A percentile compares a stretch with the other conserved stretches of the same genome.
These are phyloP conservation scores for Amphipyra tragopoginis DNA, from an alignment of 2,888 invertebrate genomes.

Conservation along the genomic window DNA sequence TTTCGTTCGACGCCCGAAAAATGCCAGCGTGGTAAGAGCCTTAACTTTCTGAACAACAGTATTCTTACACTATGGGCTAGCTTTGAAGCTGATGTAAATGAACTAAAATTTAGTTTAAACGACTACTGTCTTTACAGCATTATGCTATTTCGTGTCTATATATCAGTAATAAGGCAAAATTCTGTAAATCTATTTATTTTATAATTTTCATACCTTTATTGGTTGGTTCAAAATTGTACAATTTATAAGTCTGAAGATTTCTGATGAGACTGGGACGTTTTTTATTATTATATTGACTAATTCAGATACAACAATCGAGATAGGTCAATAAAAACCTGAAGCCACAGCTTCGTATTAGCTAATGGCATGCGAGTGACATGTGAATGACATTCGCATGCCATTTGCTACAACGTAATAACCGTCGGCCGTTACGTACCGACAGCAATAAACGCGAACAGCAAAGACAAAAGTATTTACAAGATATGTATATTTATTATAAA, in stretches of 20 bases:
- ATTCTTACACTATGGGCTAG: conserved; percentile 19
- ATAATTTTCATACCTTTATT: conserved; percentile 8
- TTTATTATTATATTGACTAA: conserved; percentile 40
- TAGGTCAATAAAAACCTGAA: conserved; percentile 18
- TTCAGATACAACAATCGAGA: conserved; percentile 32
- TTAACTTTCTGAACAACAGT: not conserved
- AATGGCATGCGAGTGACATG: conserved; percentile 1
- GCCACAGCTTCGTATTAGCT: conserved; percentile 11
- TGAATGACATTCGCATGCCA: conserved; percentile 1
- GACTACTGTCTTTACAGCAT: conserved; percentile 43
- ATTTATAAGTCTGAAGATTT: conserved; percentile 14
- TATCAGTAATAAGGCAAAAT: conserved; percentile 56
- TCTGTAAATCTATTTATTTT: conserved; percentile 44
- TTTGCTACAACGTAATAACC: not conserved
- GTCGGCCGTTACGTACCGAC: conserved; percentile 11
- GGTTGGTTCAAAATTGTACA: conserved; percentile 4
- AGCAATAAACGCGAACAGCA: conserved; percentile 43
- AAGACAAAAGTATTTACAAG: conserved; percentile 70
- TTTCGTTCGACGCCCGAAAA: not conserved
- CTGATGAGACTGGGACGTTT: conserved; percentile 27
- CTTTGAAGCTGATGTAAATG: conserved; percentile 32
- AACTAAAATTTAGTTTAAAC: conserved; percentile 30
- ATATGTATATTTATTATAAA: conserved; percentile 70
- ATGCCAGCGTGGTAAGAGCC: conserved; percentile 5
- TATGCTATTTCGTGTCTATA: conserved; percentile 50